Evolutionary conservation across 1,140 invertebrate genomes (phyloP).

Genomic region (Drosophila rufa): DNA sequence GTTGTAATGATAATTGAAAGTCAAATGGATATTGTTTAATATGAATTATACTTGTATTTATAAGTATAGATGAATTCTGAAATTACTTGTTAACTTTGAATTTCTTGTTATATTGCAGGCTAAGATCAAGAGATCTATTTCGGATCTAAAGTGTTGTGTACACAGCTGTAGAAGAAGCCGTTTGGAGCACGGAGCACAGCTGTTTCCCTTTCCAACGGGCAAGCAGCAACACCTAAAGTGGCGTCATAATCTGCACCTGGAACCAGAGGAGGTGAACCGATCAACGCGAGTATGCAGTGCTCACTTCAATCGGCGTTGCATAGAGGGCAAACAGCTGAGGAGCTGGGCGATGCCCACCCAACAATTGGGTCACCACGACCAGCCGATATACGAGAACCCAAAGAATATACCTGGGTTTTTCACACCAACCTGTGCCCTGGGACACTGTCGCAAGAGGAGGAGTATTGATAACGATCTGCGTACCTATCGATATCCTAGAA

Average conservation of each 20-base stretch:
- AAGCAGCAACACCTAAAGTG: conserved; percentile 70
- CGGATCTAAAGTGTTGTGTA: conserved; percentile 69
- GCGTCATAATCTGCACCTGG: conserved; percentile 68
- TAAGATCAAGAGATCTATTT: conserved; percentile 50
- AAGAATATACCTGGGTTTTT: conserved; percentile 78
- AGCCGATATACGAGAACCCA: conserved; percentile 75
- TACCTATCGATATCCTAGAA: conserved; percentile 71
- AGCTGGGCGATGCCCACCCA: conserved; percentile 77
- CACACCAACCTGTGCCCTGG: conserved; percentile 68
- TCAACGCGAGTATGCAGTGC: conserved; percentile 62
- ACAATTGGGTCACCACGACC: conserved; percentile 66
- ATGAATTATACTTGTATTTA: too few species aligned
- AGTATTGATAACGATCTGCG: conserved; percentile 74
- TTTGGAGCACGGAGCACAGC: conserved; percentile 65
- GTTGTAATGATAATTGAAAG: too few species aligned
- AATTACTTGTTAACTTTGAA: too few species aligned
- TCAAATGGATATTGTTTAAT: too few species aligned
- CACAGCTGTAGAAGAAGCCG: conserved; percentile 62
- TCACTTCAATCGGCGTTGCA: conserved; percentile 76
- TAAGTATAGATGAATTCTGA: too few species aligned
- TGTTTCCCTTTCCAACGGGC: conserved; percentile 69
- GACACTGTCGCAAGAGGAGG: conserved; percentile 66
- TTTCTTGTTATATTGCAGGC: conserved; percentile 13
- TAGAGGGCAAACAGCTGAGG: conserved; percentile 73
- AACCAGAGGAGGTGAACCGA: conserved; percentile 49